phyloP scores from a whole-genome alignment of 2,888 invertebrate species.

The Mycalesis mineus region DNA sequence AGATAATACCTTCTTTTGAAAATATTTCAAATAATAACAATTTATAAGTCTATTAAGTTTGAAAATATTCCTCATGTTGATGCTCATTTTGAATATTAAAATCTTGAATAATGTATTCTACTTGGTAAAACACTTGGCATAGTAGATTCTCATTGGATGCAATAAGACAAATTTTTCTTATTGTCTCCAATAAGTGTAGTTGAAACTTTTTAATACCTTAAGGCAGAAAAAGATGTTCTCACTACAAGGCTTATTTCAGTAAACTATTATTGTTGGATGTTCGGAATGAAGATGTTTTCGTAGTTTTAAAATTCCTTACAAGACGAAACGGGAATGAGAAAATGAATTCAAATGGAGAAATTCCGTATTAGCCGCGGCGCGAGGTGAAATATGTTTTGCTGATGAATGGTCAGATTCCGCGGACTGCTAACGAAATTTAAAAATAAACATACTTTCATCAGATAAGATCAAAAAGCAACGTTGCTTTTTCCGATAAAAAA shows the following conservation, averaged over 20 bases:
- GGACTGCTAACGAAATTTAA: constrained; percentile 61
- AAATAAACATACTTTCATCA: constrained; percentile 47
- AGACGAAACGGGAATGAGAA: constrained; percentile 35
- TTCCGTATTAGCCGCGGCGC: constrained; percentile 54
- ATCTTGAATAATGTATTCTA: too few relatives aligned
- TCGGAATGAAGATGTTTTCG: constrained; percentile 45
- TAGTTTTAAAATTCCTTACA: constrained; percentile 58
- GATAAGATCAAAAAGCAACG: constrained; percentile 36
- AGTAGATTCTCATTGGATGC: too few relatives aligned
- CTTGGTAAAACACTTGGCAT: too few relatives aligned
- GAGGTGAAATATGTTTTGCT: constrained; percentile 58
- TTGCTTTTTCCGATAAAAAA: background rate
- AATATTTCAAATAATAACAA: too few relatives aligned
- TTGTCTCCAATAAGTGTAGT: too few relatives aligned
- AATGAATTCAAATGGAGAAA: constrained; percentile 60
- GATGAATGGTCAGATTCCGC: constrained; percentile 63
- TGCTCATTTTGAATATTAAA: too few relatives aligned
- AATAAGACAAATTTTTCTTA: too few relatives aligned
- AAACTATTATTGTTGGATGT: background rate
- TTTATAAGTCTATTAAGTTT: too few relatives aligned
- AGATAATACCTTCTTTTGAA: too few relatives aligned
- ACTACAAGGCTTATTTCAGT: background rate
- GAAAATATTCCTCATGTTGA: too few relatives aligned
- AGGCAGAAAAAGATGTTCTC: background rate
- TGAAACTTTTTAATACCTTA: too few relatives aligned